These are phyloP conservation scores for Papilio dardanus DNA, from an alignment of 1,140 invertebrate genomes.

Conservation along the genomic window DNA sequence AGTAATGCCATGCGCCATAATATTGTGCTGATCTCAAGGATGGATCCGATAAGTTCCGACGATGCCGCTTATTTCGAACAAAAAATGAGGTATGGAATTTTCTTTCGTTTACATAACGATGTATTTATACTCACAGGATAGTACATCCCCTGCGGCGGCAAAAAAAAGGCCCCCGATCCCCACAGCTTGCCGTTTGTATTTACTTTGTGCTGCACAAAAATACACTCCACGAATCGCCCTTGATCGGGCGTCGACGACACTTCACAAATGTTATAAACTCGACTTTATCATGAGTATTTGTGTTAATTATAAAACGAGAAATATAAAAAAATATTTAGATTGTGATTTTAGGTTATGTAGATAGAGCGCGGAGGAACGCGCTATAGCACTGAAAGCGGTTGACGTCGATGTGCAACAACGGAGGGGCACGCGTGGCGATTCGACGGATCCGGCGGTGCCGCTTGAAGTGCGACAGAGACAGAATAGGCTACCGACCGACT, in stretches of 20 bases:
- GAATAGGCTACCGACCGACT: slow-evolving; percentile 40
- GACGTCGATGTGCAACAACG: slow-evolving; percentile 80
- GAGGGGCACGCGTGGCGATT: slow-evolving; percentile 72
- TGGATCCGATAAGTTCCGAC: not conserved
- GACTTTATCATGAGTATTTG: slow-evolving; percentile 77
- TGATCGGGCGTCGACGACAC: slow-evolving; percentile 70
- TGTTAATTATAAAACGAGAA: slow-evolving; percentile 62
- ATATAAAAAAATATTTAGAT: slow-evolving; percentile 65
- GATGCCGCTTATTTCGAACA: slow-evolving; percentile 12
- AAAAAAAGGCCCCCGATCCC: slow-evolving; percentile 95
- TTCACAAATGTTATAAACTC: slow-evolving; percentile 76
- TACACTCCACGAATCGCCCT: slow-evolving; percentile 78
- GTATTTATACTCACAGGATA: slow-evolving; percentile 90
- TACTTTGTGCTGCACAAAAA: slow-evolving; percentile 82
- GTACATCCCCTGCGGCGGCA: slow-evolving; percentile 96
- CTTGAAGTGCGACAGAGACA: slow-evolving; percentile 61
- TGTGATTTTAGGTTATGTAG: slow-evolving; percentile 77
- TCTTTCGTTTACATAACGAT: slow-evolving; percentile 32
- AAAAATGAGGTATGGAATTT: slow-evolving; percentile 27
- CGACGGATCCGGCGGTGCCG: slow-evolving; percentile 63
- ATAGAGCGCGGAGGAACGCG: slow-evolving; percentile 79
- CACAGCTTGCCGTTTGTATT: slow-evolving; percentile 95
- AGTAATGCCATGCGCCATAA: slow-evolving; percentile 64
- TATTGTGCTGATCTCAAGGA: slow-evolving; percentile 42
- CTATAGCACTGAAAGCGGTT: slow-evolving; percentile 79